These are phyloP conservation scores for Nymphalis polychloros DNA, from an alignment of 2,888 invertebrate genomes.

Conservation along the genomic window DNA sequence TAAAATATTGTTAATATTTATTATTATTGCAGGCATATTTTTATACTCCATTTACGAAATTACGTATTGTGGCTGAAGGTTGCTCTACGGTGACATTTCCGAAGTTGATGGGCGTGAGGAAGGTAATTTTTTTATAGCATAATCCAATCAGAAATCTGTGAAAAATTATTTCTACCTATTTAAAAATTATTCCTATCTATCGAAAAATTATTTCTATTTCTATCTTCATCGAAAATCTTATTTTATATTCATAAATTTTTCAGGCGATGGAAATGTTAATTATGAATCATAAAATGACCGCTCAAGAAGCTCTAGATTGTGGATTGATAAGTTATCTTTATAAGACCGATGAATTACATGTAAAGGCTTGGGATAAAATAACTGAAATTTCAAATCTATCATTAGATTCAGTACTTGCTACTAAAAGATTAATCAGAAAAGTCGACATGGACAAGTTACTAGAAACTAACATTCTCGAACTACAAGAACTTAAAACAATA, in stretches of 20 bases:
- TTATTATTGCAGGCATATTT: slow-evolving; percentile 88
- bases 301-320: slow-evolving; percentile 88
- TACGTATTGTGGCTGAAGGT: slow-evolving; percentile 94
- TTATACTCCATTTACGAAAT: slow-evolving; percentile 91
- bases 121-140: slow-evolving; percentile 68
- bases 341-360: slow-evolving; percentile 83
- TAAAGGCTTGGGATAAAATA: slow-evolving; percentile 82
- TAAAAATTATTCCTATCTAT: too few species aligned
- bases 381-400: slow-evolving; percentile 80
- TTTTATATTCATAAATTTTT: slow-evolving; percentile 34
- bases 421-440: slow-evolving; percentile 86
- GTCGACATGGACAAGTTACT: slow-evolving; percentile 83
- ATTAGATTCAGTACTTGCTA: slow-evolving; percentile 80
- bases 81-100: slow-evolving; percentile 94
- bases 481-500: slow-evolving; percentile 74
- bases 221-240: not conserved
- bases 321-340: slow-evolving; percentile 91
- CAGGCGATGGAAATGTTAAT: slow-evolving; percentile 83
- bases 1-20: not conserved
- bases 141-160: not conserved
- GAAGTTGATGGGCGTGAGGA: slow-evolving; percentile 89
- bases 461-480: slow-evolving; percentile 86
- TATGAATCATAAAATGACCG: slow-evolving; percentile 89
- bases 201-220: too few species aligned
- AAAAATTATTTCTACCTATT: too few species aligned